These are phyloP conservation scores for Chirona hameri DNA, from an alignment of 2,888 invertebrate species.

Conservation along the genomic window DNA sequence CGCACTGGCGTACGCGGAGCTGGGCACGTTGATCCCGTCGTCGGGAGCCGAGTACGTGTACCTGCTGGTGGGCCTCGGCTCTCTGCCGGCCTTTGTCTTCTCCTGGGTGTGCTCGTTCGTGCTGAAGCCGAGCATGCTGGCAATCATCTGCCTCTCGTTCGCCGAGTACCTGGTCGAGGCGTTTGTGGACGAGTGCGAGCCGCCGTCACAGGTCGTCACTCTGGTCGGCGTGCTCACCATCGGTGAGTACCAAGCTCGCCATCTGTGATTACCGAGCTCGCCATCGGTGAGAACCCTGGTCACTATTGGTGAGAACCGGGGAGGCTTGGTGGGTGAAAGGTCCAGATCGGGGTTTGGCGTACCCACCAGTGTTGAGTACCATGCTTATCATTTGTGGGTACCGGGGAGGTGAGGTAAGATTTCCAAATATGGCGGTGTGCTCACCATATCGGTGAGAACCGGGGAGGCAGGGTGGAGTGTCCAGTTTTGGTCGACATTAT, in stretches of 20 bases:
- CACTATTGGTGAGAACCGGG: no score
- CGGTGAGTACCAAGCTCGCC: slow-evolving; percentile 53
- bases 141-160: slow-evolving; percentile 88
- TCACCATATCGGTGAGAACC: no score
- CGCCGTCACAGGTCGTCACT: slow-evolving; percentile 76
- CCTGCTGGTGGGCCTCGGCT: slow-evolving; percentile 92
- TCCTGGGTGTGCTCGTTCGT: slow-evolving; percentile 92
- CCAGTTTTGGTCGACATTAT: no score
- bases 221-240: slow-evolving; percentile 82
- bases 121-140: slow-evolving; percentile 89
- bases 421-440: no score
- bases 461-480: no score
- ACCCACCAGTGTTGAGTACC: no score
- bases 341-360: no score
- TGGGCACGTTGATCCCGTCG: slow-evolving; percentile 93
- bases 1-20: slow-evolving; percentile 87
- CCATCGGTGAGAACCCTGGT: no score
- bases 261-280: no score
- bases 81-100: slow-evolving; percentile 85
- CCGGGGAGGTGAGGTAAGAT: no score
- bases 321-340: no score
- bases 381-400: no score
- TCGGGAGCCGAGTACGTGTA: slow-evolving; percentile 94
- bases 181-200: slow-evolving; percentile 79
- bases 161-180: slow-evolving; percentile 91